Evolutionary conservation across 1,140 invertebrate species (phyloP), one percentile per base, ranked within the genome.

Genomic region (Orius laevigatus): DNA sequence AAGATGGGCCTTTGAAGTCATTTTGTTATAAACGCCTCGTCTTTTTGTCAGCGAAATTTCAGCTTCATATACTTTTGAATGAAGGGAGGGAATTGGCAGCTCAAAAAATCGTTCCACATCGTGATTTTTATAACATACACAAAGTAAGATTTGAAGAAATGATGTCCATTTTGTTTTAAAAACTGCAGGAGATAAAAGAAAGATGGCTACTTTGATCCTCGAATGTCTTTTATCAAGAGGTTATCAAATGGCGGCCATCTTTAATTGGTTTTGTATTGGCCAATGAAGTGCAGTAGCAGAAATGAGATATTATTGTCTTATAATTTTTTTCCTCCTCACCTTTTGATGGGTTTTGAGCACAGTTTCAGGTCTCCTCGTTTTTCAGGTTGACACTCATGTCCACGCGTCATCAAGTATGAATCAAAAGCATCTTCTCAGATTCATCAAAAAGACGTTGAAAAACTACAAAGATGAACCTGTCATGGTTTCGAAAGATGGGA

Each of bases 351-450:
- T n/a, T n/a, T n/a, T n/a, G n/a, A n/a, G n/a, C 49, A 44, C 48
- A 56, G 53, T 62, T 58, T 46, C 53, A 70, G 76, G n/a, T n/a
- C n/a, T n/a, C n/a, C n/a, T n/a, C n/a, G n/a, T n/a, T n/a, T n/a
- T n/a, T n/a, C n/a, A 69, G 76, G 88, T 98, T 50, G 95, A 99
- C 63, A 98, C 94, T 32, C 95, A 99, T 68, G 94, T 99, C 60
- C 95, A 99, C 67, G 95, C 93, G 2, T 91, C 95, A 0, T 95
- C 91, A 0, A 95, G 92, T 58, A 99, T 99, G 95, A 99, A 98
- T 67, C 95, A 99, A 66, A 99, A 99, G 63, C 94, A 99, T 65
- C 66, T 98, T 49, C 70, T 99, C 42, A 78, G 95, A 20, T 98
- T 98, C 63, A 99, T 98, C 55, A 98, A 98, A 70, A 98, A 98